These are phyloP conservation scores for Megalurothrips usitatus DNA, from an alignment of 2,888 invertebrate species.

Conservation along the genomic window DNA sequence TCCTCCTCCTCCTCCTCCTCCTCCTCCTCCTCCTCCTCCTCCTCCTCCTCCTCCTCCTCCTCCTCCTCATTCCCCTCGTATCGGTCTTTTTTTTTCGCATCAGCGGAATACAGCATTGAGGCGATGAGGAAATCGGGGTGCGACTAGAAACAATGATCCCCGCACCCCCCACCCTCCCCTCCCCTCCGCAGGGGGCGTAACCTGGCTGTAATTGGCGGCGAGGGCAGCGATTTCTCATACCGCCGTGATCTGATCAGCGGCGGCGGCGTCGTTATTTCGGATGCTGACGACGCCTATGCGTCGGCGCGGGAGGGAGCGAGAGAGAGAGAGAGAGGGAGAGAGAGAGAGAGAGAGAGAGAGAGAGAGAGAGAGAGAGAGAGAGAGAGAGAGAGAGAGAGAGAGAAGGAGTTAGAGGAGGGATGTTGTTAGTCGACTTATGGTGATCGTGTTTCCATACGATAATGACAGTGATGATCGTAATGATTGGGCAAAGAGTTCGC, in stretches of 20 bases:
- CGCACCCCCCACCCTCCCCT: too few species aligned
- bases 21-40: neutral
- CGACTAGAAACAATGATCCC: neutral
- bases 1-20: too few species aligned
- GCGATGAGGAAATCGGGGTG: neutral
- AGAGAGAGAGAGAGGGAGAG: neutral
- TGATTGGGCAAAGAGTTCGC: too few species aligned
- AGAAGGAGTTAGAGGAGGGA: slow-evolving; percentile 35
- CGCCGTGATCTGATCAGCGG: too few species aligned
- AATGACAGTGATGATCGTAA: neutral
- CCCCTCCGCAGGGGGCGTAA: neutral
- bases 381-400: slow-evolving; percentile 33
- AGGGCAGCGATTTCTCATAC: too few species aligned
- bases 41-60: too few species aligned
- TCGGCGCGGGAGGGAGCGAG: neutral
- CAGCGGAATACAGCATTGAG: neutral
- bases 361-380: slow-evolving; percentile 30
- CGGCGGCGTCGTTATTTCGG: neutral
- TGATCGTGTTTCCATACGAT: too few species aligned
- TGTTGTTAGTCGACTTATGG: too few species aligned
- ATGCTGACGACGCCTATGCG: neutral
- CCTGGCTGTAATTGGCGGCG: neutral
- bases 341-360: slow-evolving; percentile 35
- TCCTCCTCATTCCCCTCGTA: neutral
- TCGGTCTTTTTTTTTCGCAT: neutral